phyloP scores from a whole-genome alignment of 2,113 vertebrate species.

The Gopherus flavomarginatus region DNA sequence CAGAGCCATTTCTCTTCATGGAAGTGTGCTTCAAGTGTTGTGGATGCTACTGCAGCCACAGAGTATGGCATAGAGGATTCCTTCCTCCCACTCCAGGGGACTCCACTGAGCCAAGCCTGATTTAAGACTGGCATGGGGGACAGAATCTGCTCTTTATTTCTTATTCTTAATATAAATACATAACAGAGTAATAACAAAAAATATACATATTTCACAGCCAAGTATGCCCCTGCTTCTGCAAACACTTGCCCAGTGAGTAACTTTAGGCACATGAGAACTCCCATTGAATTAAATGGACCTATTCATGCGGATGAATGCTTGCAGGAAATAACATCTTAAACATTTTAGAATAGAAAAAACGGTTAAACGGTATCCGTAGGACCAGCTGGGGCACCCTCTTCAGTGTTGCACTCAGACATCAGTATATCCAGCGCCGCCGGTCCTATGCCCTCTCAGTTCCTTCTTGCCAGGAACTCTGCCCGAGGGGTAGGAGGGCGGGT shows the following conservation, averaged over 20 bases:
- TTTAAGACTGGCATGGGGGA: neutral
- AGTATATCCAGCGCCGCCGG: too few species aligned
- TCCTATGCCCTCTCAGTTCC: too few species aligned
- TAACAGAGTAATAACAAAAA: neutral
- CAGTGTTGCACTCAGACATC: too few species aligned
- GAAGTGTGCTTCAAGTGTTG: neutral
- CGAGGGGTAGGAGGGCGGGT: too few species aligned
- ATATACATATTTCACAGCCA: neutral
- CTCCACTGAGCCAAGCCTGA: neutral
- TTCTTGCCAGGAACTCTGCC: too few species aligned
- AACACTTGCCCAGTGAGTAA: neutral
- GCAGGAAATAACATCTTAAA: neutral
- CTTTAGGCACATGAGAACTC: neutral
- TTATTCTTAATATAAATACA: neutral
- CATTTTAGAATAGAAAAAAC: neutral
- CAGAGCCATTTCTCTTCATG: neutral
- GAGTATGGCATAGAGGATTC: too few species aligned
- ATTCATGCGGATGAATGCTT: neutral
- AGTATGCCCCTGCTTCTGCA: neutral
- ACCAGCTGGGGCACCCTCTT: too few species aligned
- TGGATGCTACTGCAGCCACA: neutral
- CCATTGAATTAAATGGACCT: neutral
- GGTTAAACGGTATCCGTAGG: too few species aligned
- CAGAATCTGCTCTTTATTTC: neutral
- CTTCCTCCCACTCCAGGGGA: neutral